A percentile compares a stretch with the other conserved stretches of the same genome.
These are phyloP conservation scores for Stenolophus ochropezus DNA, from an alignment of 2,888 invertebrate genomes.

Conservation along the genomic window DNA sequence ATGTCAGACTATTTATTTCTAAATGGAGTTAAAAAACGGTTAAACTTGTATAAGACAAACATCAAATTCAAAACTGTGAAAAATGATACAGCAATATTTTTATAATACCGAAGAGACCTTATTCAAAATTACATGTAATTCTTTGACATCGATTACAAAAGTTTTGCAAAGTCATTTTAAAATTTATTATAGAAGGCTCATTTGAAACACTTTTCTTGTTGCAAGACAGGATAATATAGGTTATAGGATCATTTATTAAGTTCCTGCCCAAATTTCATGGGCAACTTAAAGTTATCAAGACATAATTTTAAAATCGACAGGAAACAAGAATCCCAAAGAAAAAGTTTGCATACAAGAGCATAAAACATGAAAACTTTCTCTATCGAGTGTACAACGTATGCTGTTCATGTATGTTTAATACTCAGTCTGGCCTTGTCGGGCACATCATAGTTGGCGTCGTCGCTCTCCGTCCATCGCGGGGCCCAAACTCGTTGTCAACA, in stretches of 20 bases:
- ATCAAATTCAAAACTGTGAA: too few species aligned
- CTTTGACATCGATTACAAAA: too few species aligned
- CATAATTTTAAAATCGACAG: conserved; percentile 15
- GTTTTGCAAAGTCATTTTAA: neutral
- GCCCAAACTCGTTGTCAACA: conserved; percentile 41
- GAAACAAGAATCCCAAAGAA: conserved; percentile 10
- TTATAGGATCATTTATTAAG: neutral
- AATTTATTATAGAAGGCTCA: neutral
- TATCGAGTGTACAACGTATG: conserved; percentile 42
- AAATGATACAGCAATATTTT: too few species aligned
- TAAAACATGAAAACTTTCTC: conserved; percentile 35
- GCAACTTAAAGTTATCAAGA: neutral
- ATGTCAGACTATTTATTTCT: too few species aligned
- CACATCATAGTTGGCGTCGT: neutral
- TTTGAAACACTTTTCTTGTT: neutral
- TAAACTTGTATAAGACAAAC: too few species aligned
- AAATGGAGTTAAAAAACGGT: too few species aligned
- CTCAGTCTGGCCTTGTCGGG: neutral
- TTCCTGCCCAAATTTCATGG: neutral
- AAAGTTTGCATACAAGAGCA: conserved; percentile 24
- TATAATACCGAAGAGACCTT: too few species aligned
- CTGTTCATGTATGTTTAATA: conserved; percentile 44
- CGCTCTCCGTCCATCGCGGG: conserved; percentile 20
- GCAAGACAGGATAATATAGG: neutral
- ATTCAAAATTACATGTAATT: neutral